Evolutionary conservation across 2,113 vertebrate species (phyloP).

Genomic region (Ardeotis arabs): DNA sequence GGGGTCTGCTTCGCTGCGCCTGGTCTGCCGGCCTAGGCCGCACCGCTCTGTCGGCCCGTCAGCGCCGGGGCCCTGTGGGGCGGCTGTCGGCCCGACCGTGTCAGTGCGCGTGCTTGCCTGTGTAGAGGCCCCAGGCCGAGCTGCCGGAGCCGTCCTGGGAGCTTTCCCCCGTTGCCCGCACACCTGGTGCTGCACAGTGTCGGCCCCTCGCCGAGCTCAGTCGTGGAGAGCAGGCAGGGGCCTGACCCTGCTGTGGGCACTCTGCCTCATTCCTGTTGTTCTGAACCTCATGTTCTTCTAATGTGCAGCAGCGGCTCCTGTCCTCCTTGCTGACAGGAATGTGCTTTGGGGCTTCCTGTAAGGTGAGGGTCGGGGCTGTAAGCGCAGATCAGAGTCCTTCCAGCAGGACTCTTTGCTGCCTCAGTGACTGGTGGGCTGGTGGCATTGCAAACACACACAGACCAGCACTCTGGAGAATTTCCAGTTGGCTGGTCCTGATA

Average conservation of each 20-base stretch:
- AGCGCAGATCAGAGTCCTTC: not conserved
- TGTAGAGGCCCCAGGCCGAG: too few relatives aligned
- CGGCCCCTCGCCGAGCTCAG: fast-evolving
- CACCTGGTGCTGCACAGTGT: too few relatives aligned
- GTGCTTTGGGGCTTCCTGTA: not conserved
- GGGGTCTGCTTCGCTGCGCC: fast-evolving
- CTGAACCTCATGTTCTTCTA: not conserved
- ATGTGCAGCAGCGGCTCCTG: not conserved
- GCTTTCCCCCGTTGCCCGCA: fast-evolving
- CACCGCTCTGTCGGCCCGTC: not conserved
- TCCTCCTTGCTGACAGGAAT: too few relatives aligned
- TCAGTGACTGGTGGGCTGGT: not conserved
- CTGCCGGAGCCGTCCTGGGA: too few relatives aligned
- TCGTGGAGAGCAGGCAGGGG: not conserved
- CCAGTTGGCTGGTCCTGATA: not conserved
- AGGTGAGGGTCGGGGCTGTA: not conserved
- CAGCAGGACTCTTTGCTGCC: not conserved
- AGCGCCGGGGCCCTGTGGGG: not conserved
- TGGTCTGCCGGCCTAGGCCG: not conserved
- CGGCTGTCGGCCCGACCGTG: not conserved
- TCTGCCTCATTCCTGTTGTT: not conserved
- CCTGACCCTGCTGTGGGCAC: not conserved
- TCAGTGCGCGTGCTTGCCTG: too few relatives aligned
- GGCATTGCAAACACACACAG: fast-evolving
- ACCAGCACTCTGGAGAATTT: not conserved